A percentile compares a stretch with the other conserved stretches of the same genome.
Evolutionary conservation across 1,140 invertebrate species (phyloP).

Genomic region (Philotrypesis tridentata): DNA sequence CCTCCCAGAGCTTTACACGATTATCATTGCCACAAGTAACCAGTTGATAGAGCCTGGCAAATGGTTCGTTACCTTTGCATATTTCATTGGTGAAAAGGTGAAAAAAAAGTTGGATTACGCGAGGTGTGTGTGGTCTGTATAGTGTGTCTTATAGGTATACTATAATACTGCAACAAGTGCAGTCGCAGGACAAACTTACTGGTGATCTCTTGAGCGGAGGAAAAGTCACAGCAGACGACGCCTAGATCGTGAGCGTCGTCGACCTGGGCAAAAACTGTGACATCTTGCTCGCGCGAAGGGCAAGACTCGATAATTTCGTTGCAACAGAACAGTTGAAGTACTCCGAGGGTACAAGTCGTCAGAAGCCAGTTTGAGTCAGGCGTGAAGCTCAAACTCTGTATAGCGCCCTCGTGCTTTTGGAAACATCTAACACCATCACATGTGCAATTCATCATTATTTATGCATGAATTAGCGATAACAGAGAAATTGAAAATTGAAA

Average conservation of each 20-base stretch:
- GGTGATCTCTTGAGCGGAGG: conserved; percentile 60
- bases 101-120: no score
- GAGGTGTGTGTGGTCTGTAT: no score
- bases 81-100: no score
- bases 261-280: conserved; percentile 65
- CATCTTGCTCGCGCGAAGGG: conserved; percentile 66
- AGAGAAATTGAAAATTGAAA: no score
- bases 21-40: conserved; percentile 84
- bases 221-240: conserved; percentile 80
- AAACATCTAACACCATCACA: no score
- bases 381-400: conserved; percentile 78
- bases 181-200: conserved; percentile 57
- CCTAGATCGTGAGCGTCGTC: conserved; percentile 86
- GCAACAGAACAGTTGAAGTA: conserved; percentile 80
- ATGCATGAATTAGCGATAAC: no score
- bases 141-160: no score
- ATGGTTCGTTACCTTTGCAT: conserved; percentile 67
- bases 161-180: neutral
- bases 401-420: conserved; percentile 80
- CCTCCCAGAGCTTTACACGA: conserved; percentile 83
- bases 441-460: no score
- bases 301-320: conserved; percentile 67
- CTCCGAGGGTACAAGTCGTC: conserved; percentile 80
- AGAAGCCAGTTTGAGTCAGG: conserved; percentile 80
- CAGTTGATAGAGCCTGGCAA: conserved; percentile 75